Percentiles rank a stretch among this genome's conserved stretches.
Conservation (phyloP, 1,140 invertebrate genomes). For the Drosophila lacteicornis region DNA sequence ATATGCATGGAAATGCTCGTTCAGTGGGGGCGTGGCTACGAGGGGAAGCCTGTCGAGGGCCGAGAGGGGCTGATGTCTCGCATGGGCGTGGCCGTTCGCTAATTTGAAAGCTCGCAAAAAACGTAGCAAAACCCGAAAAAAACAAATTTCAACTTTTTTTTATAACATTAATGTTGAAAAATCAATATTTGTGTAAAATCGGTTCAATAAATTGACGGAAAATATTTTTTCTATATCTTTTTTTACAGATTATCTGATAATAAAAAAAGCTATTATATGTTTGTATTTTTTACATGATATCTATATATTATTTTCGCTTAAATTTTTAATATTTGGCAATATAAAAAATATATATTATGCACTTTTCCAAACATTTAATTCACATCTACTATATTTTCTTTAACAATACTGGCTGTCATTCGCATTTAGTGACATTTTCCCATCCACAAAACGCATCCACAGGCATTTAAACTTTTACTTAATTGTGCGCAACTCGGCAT, state of each 20-base stretch:
- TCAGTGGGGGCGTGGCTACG: slow-evolving; percentile 2
- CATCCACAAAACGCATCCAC: slow-evolving; percentile 26
- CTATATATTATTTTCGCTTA: too few species aligned
- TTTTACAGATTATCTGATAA: too few species aligned
- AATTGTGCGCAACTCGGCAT: slow-evolving; percentile 80
- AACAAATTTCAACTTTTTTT: neutral
- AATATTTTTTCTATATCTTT: too few species aligned
- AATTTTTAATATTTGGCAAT: too few species aligned
- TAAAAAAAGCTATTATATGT: too few species aligned
- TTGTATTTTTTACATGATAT: too few species aligned
- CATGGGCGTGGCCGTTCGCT: slow-evolving; percentile 33
- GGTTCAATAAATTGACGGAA: too few species aligned
- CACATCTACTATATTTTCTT: neutral
- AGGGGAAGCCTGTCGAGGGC: neutral
- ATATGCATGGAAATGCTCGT: slow-evolving; percentile 61
- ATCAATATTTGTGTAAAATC: neutral
- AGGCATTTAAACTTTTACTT: slow-evolving; percentile 74
- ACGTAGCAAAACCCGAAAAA: neutral
- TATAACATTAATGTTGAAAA: too few species aligned
- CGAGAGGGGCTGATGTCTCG: slow-evolving; percentile 4
- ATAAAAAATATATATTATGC: neutral
- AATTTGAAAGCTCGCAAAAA: slow-evolving; percentile 12
- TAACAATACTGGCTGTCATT: neutral
- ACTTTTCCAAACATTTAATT: neutral
- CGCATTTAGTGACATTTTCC: neutral